These are phyloP conservation scores for Augochlora pura DNA, from an alignment of 1,140 invertebrate species.

Conservation along the genomic window DNA sequence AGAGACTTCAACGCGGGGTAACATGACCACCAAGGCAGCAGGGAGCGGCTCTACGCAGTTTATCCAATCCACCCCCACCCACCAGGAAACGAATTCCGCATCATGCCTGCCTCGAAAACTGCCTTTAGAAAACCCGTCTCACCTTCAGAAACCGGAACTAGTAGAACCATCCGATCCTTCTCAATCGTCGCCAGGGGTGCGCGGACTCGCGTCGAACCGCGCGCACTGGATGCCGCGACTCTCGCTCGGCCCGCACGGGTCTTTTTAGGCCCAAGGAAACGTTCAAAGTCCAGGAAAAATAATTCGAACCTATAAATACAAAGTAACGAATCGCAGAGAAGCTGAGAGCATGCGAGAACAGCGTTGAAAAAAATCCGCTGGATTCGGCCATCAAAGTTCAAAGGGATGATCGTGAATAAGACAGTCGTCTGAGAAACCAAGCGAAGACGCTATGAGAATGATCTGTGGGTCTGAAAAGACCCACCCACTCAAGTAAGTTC, in stretches of 20 bases:
- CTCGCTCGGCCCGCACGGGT: not conserved
- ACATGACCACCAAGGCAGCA: slow-evolving; percentile 65
- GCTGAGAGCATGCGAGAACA: no score
- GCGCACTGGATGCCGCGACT: not conserved
- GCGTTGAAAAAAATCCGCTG: no score
- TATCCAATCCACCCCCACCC: slow-evolving; percentile 72
- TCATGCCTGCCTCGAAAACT: slow-evolving; percentile 75
- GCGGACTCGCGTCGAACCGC: no score
- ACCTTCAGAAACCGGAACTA: slow-evolving; percentile 41
- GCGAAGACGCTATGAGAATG: no score
- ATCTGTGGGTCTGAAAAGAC: slow-evolving; percentile 3
- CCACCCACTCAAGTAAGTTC: not conserved
- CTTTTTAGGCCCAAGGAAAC: not conserved
- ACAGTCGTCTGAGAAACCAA: no score
- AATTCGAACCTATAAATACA: no score
- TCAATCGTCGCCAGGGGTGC: slow-evolving; percentile 47
- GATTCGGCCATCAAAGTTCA: no score
- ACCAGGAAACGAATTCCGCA: slow-evolving; percentile 69
- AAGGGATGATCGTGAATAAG: no score
- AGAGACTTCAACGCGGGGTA: not conserved
- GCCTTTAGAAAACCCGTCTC: slow-evolving; percentile 56
- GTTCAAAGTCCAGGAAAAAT: no score
- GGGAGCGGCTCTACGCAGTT: slow-evolving; percentile 73
- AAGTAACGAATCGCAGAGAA: no score
- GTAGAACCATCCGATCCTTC: slow-evolving; percentile 26